phyloP scores from a whole-genome alignment of 1,140 invertebrate genomes.

The Hyphantria cunea region DNA sequence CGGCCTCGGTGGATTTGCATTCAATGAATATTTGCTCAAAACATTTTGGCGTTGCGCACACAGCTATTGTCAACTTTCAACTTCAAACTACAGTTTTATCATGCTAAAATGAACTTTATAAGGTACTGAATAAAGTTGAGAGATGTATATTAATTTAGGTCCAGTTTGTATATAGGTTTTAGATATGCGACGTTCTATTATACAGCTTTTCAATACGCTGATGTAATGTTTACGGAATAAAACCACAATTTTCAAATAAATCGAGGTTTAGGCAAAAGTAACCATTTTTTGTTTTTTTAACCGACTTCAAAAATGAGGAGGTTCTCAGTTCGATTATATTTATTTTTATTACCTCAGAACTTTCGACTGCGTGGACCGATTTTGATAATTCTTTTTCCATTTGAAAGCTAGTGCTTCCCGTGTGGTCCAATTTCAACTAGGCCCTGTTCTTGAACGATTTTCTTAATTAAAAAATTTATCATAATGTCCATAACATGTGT shows the following conservation, averaged over 20 bases:
- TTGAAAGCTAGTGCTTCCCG: too few relatives aligned
- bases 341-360: too few relatives aligned
- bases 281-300: too few relatives aligned
- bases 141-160: constrained; percentile 1
- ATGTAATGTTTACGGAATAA: neutral
- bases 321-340: too few relatives aligned
- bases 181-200: constrained; percentile 25
- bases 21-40: constrained; percentile 56
- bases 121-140: neutral
- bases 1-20: constrained; percentile 46
- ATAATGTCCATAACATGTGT: too few relatives aligned
- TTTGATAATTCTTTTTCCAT: too few relatives aligned
- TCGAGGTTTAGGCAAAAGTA: too few relatives aligned
- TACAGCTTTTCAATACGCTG: constrained; percentile 32
- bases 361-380: too few relatives aligned
- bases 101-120: constrained; percentile 19
- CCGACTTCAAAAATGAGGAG: too few relatives aligned
- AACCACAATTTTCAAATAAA: neutral
- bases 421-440: too few relatives aligned
- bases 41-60: constrained; percentile 38
- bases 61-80: constrained; percentile 33
- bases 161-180: constrained; percentile 33
- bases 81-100: constrained; percentile 11
- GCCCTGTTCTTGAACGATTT: too few relatives aligned
- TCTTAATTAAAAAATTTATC: too few relatives aligned